Evolutionary conservation across 2,888 invertebrate genomes (phyloP), one percentile per base, ranked within the genome.

Genomic region (Nemoura dubitans): DNA sequence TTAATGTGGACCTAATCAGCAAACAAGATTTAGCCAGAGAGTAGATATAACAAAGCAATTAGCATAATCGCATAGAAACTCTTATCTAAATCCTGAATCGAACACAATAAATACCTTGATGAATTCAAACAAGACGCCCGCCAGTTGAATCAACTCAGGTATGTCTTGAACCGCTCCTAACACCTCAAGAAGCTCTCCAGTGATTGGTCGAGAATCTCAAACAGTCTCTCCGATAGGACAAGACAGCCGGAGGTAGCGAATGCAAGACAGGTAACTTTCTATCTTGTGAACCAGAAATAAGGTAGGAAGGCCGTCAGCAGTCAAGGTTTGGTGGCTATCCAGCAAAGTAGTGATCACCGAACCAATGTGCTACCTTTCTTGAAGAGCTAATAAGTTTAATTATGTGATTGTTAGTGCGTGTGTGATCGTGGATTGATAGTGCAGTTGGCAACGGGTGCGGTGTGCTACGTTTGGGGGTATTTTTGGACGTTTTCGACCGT

Each of bases 241-340:
- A 87, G 87, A 86, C 80, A 83, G 27, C 14, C 21, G 0, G n/a
- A 2, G 26, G 7, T 25, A 25, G 27, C 87, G 85, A 87, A 87
- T 86, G 43, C 21, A 3, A 21, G 76, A 21, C 16, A n/a, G 27
- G 59, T 26, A 83, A 87, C 87, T 87, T 87, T 87, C 87, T 85
- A 80, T 85, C 85, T 76, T 76, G 42, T 80, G 85, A 85, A 86
- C 86, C 85, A 87, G 87, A 87, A 87, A 87, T 78, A 83, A 87
- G 87, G 87, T 86, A 87, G 86, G 87, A 87, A 87, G 85, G 87
- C 85, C 87, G 83, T 59, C 16, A 21, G 1, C 59, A n/a, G 29
- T 28, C 86, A 87, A 87, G 85, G 84, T 86, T 86, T 80, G 78
- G 59, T 77, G 26, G n/a, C 36, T 36, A 59, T 30, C 28, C 30